Conservation (phyloP, 1,140 invertebrate genomes). For the Zaprionus taronus region DNA sequence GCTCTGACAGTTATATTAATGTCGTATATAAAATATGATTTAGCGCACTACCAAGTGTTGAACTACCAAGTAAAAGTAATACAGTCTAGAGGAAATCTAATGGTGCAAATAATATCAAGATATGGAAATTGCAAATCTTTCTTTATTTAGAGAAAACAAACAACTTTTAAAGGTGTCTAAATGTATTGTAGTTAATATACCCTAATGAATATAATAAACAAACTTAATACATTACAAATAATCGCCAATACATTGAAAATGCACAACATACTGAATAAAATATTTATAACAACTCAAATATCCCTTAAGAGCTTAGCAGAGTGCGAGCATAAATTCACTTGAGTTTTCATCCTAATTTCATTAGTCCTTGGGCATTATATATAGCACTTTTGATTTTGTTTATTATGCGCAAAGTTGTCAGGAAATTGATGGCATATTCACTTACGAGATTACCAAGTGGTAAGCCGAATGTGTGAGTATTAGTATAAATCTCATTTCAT, state of each 20-base stretch:
- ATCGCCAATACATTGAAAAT: neutral
- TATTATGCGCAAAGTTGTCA: conserved; percentile 17
- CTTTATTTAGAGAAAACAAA: no score
- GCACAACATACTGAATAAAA: neutral
- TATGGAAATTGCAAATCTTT: no score
- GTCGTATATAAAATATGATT: neutral
- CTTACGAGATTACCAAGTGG: conserved; percentile 45
- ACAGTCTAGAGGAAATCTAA: neutral
- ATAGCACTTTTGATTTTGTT: conserved; percentile 28
- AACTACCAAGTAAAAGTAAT: neutral
- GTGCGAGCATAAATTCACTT: neutral
- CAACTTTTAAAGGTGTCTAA: neutral
- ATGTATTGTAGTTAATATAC: neutral
- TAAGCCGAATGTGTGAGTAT: conserved; percentile 31
- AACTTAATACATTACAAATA: neutral
- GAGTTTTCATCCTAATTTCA: conserved; percentile 6
- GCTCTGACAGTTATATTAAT: conserved; percentile 2
- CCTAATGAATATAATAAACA: neutral
- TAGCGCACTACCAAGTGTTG: neutral
- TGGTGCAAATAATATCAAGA: neutral
- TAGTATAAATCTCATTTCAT: conserved; percentile 46
- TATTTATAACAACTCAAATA: neutral
- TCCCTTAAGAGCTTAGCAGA: neutral
- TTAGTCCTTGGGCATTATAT: conserved; percentile 7
- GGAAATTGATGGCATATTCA: conserved; percentile 46